Base-by-base conservation (phyloP, 2,797 vertebrate genomes). In the Chrosomus eos region DNA sequence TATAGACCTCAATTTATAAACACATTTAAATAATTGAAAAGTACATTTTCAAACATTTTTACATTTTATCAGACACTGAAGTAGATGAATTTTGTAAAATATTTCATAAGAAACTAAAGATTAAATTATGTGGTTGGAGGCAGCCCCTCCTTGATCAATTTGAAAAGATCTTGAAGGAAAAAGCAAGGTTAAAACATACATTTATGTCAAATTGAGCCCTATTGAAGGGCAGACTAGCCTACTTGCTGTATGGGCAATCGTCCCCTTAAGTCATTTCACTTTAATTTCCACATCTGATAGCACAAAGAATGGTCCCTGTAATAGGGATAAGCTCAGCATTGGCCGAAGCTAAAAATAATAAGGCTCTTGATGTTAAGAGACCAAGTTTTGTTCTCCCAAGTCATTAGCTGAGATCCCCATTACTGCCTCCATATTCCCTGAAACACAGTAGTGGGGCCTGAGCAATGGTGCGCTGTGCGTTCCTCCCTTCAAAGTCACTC, bases 261-360 rank as follows among this genome's bases (percentile, higher is more conserved):
- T 93, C 93, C 95, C 95, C 95, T 95, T 92, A 95, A 96, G 95
- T 96, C 95, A 96, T 96, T 96, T 94, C 92, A 92, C 93, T 95
- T 96, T 95, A 94, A 95, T 96, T 96, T 95, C 94, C 94, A 94
- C 94, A 95, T 95, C 93, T 95, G 94, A 96, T 95, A 94, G 94
- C 93, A 94, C 93, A 94, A 94, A 92, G 95, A 95, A 93, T 92
- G 91, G 91, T 87, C 93, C 91, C 92, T 93, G 91, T 94, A 95
- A 95, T 93, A 96, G 92, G 93, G 93, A 94, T 94, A 96, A 95
- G 93, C 95, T 93, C 91, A 93, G 93, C 93, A 92, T 92, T 95
- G 94, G 94, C 92, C 92, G 81, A 90, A 92, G 94, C 94, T 96
- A 96, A 96, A 96, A 96, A 96, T 96, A 96, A 95, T 95, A 95